Base-by-base conservation (phyloP, 2,797 vertebrate species). In the Protosalanx chinensis region DNA sequence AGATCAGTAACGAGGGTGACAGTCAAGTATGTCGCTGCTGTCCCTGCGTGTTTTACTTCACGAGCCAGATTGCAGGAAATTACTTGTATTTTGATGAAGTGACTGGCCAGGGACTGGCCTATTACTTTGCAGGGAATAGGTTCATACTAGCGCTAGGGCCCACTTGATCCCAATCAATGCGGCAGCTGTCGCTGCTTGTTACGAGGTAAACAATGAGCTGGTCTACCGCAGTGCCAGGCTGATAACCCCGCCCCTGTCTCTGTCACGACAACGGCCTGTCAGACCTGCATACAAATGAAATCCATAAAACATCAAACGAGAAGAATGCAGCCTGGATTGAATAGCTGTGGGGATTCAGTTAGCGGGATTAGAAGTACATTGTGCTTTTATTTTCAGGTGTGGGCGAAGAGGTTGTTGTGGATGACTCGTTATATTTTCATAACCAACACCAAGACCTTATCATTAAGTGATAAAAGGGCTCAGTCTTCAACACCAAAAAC, bases 201-300 rank as follows among this genome's bases (percentile, higher is more conserved):
- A 49, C 64, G n/a, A 49, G 20, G 20, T 65, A 65, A 41, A 65
- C 63, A 65, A 49, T 23, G 35, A 41, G 6, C 64, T 20, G 13
- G 6, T 63, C 16, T 63, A 7, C 12, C 30, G 32, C 32, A 23
- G 18, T 65, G 37, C 64, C 64, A 65, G 20, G 13, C 7, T 6
- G 27, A 37, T 20, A 49, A 65, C 20, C 5, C 33, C 4, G 8
- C 56, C 15, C 13, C 7, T 60, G 6, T 60, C 27, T 6, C 4
- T 13, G 23, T 23, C 6, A 8, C 18, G 16, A 20, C 10, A 4
- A 5, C 5, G 5, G 33, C 0, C 32, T 8, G 18, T 15, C 3
- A 20, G 4, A 6, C 41, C 12, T 1, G n/a, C 20, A 23, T 58
- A 58, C 6, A 20, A 58, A 58, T 23, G 15, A 58, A 58, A 23